Percentiles rank a stretch among this genome's conserved stretches.
phyloP scores from a whole-genome alignment of 1,140 invertebrate species.

The Homalodisca vitripennis region DNA sequence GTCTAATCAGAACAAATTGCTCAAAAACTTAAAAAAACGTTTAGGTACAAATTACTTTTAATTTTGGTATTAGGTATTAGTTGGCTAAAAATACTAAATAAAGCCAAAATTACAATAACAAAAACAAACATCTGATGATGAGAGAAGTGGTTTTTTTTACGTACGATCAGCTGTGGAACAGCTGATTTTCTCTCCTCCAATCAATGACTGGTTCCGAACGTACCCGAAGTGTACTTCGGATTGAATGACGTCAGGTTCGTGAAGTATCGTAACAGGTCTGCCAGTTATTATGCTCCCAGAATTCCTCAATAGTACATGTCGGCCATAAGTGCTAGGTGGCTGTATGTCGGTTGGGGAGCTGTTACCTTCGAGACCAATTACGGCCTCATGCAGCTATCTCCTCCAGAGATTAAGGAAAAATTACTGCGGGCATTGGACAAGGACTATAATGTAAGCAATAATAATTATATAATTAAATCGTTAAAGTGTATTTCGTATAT shows the following conservation, averaged over 20 bases:
- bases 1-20: too few relatives aligned
- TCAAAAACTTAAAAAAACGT: too few relatives aligned
- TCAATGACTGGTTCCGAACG: conserved; percentile 34
- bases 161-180: conserved; percentile 28
- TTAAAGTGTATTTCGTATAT: conserved; percentile 29
- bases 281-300: conserved; percentile 46
- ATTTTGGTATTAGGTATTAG: too few relatives aligned
- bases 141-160: too few relatives aligned
- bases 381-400: conserved; percentile 57
- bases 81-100: too few relatives aligned
- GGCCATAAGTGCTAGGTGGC: conserved; percentile 49
- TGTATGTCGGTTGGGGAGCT: conserved; percentile 48
- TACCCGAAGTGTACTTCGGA: conserved; percentile 34
- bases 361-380: conserved; percentile 47
- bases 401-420: conserved; percentile 60
- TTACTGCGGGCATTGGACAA: conserved; percentile 60
- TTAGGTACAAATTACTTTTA: too few relatives aligned
- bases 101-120: too few relatives aligned
- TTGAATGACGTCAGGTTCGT: conserved; percentile 39
- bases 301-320: conserved; percentile 49
- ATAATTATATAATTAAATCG: conserved; percentile 34
- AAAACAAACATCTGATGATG: too few relatives aligned
- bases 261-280: conserved; percentile 37
- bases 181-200: conserved; percentile 13
- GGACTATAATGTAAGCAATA: conserved; percentile 61